Evolutionary conservation across 2,113 vertebrate species (phyloP).

Genomic region (Eubucco bourcierii): DNA sequence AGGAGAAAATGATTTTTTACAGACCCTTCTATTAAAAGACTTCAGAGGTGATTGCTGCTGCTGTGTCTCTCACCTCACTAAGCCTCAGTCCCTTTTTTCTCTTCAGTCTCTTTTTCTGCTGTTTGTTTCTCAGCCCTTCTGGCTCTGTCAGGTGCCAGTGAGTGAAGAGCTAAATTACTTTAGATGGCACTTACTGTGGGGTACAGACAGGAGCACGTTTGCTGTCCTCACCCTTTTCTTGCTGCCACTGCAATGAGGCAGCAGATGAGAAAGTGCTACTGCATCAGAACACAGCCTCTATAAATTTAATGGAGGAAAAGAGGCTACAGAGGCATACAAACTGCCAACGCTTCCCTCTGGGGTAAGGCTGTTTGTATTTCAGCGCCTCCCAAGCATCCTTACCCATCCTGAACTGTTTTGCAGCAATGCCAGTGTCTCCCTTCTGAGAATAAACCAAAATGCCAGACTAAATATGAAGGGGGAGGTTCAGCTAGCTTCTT

Average conservation of each 20-base stretch:
- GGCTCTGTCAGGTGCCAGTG: background rate
- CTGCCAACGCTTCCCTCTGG: background rate
- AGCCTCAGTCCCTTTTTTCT: background rate
- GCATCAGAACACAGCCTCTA: background rate
- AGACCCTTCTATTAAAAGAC: background rate
- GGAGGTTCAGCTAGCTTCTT: background rate
- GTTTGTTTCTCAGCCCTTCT: background rate
- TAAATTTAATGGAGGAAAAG: background rate
- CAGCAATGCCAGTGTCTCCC: background rate
- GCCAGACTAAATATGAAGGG: background rate
- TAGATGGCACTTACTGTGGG: background rate
- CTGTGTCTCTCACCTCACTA: background rate
- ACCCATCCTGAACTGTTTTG: background rate
- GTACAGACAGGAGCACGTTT: background rate
- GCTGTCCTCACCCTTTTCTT: background rate
- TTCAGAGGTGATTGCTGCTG: background rate
- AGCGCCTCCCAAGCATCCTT: background rate
- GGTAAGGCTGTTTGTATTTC: background rate
- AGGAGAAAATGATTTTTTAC: background rate
- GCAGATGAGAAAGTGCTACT: background rate
- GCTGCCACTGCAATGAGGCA: background rate
- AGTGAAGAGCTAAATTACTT: background rate
- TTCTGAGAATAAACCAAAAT: background rate
- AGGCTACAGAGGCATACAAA: background rate
- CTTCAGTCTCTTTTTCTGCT: background rate